phyloP scores from a whole-genome alignment of 1,140 invertebrate genomes.

The Zaprionus camerounensis region DNA sequence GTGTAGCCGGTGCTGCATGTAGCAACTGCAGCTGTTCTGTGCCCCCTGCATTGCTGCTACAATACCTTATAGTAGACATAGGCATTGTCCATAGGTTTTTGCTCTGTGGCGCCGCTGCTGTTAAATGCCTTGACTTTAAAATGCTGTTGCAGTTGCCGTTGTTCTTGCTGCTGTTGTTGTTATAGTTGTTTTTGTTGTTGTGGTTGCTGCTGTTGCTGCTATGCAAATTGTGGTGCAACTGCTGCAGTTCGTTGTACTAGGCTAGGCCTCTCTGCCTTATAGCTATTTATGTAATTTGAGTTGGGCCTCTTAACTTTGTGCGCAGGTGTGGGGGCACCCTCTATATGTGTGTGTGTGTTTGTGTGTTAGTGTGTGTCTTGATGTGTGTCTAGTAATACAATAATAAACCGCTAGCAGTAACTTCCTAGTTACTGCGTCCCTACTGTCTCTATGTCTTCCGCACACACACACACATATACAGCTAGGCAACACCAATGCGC shows the following conservation, averaged over 20 bases:
- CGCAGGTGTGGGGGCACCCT: conserved; percentile 42
- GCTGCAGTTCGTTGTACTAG: conserved; percentile 76
- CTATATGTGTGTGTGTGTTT: conserved; percentile 8
- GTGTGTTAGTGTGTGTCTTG: conserved; percentile 8
- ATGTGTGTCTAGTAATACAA: conserved; percentile 62
- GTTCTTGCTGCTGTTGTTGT: conserved; percentile 27
- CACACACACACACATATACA: conserved; percentile 32
- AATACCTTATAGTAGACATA: conserved; percentile 84
- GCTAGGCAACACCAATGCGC: conserved; percentile 18
- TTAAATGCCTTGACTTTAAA: conserved; percentile 63
- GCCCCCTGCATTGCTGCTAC: conserved; percentile 33
- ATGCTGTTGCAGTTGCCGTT: conserved; percentile 43
- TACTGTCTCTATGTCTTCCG: conserved; percentile 35
- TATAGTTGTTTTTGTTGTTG: conserved; percentile 25
- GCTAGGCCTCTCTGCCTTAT: conserved; percentile 27
- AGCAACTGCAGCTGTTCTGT: conserved; percentile 17
- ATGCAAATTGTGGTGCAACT: conserved; percentile 57
- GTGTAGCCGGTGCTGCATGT: conserved; percentile 11
- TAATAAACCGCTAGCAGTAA: conserved; percentile 69
- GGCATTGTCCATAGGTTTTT: conserved; percentile 84
- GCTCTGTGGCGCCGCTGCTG: conserved; percentile 44
- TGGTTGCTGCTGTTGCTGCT: conserved; percentile 37
- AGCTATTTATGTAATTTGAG: conserved; percentile 80
- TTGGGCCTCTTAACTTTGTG: conserved; percentile 56
- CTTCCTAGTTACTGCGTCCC: conserved; percentile 63